phyloP scores from a whole-genome alignment of 2,888 invertebrate species.

The Brenthis hecate region DNA sequence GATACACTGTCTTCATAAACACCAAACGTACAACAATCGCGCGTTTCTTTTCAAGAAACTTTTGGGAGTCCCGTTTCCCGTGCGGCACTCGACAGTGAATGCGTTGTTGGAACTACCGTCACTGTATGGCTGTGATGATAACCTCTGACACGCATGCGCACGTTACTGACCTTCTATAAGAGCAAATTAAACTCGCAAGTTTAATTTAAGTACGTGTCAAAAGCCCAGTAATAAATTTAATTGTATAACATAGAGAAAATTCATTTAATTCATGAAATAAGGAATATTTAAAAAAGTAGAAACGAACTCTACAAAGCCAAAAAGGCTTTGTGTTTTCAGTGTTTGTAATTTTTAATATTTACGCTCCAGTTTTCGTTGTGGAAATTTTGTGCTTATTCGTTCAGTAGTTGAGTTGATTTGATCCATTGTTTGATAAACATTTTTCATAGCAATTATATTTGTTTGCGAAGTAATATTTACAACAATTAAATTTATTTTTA shows the following conservation, averaged over 20 bases:
- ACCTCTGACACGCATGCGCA: constrained; percentile 70
- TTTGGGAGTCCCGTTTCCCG: constrained; percentile 52
- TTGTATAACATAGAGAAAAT: background rate
- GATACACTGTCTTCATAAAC: constrained; percentile 54
- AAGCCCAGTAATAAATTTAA: constrained; percentile 11
- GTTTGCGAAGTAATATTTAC: too few species aligned
- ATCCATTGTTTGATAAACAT: background rate
- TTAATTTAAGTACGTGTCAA: constrained; percentile 37
- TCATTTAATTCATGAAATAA: background rate
- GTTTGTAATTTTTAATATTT: constrained; percentile 11
- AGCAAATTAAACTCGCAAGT: constrained; percentile 43
- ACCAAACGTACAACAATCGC: constrained; percentile 35
- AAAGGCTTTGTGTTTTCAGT: constrained; percentile 7
- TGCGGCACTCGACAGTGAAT: constrained; percentile 53
- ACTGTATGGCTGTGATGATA: constrained; percentile 42
- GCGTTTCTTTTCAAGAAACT: constrained; percentile 49
- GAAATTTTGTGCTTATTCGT: constrained; percentile 8
- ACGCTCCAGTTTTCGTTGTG: constrained; percentile 4
- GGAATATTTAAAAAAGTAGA: constrained; percentile 6
- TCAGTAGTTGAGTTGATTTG: constrained; percentile 7
- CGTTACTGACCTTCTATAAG: constrained; percentile 43
- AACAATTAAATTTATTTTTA: too few species aligned
- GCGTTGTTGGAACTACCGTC: constrained; percentile 56
- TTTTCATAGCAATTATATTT: background rate
- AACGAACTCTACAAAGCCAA: constrained; percentile 7